Evolutionary conservation across 2,113 vertebrate species (phyloP).

Genomic region (Turnix velox): DNA sequence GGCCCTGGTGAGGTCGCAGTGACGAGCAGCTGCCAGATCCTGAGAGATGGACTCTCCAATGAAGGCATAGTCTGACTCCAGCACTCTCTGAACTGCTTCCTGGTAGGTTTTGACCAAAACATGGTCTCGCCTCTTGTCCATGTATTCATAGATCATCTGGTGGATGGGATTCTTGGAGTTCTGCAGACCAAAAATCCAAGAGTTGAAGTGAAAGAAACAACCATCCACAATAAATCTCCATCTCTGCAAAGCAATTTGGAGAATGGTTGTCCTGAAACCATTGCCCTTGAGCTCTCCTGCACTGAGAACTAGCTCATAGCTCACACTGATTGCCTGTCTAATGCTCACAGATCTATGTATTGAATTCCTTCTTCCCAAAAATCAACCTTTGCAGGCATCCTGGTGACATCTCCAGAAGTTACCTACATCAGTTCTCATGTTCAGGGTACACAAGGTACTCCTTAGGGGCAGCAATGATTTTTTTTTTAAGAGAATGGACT

Average conservation of each 20-base stretch:
- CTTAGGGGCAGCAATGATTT: neutral
- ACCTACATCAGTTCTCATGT: fast-evolving
- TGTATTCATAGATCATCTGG: conserved; percentile 81
- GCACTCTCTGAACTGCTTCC: conserved; percentile 75
- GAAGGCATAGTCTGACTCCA: conserved; percentile 84
- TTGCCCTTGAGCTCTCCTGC: neutral
- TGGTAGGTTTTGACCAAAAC: conserved; percentile 67
- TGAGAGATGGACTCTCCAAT: conserved; percentile 84
- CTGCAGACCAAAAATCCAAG: conserved; percentile 54
- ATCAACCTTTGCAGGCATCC: neutral
- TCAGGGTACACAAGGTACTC: neutral
- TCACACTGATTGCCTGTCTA: neutral
- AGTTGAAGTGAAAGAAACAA: neutral
- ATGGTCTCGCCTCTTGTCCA: conserved; percentile 78
- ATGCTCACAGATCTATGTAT: neutral
- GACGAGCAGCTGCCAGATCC: conserved; percentile 76
- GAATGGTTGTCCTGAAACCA: neutral
- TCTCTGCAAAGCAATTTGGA: neutral
- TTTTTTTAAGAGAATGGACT: neutral
- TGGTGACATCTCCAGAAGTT: neutral
- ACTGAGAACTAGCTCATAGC: fast-evolving
- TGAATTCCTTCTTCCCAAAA: neutral
- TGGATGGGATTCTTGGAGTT: conserved; percentile 77
- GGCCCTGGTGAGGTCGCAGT: conserved; percentile 78
- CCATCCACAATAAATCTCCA: too few species aligned